A percentile compares a stretch with the other conserved stretches of the same genome.
Conservation (phyloP, 2,888 invertebrate species). For the Dasysyrphus tricinctus region DNA sequence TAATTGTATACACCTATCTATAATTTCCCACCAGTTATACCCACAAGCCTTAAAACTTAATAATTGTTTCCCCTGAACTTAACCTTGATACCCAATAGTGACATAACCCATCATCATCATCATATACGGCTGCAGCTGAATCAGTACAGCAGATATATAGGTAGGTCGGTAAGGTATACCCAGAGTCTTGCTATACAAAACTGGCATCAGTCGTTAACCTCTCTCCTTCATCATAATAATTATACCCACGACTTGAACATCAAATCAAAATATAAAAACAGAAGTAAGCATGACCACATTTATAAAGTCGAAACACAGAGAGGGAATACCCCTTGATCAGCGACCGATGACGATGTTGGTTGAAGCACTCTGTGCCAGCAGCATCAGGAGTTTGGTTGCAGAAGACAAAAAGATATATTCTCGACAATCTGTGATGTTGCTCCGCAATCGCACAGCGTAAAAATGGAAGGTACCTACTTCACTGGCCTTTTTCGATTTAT, state of each 20-base stretch:
- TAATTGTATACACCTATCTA: constrained; percentile 19
- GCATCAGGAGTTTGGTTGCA: constrained; percentile 2
- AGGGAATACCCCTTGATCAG: constrained; percentile 42
- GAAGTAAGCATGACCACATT: constrained; percentile 65
- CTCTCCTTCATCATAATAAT: constrained; percentile 66
- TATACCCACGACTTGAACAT: constrained; percentile 73
- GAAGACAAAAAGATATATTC: constrained; percentile 46
- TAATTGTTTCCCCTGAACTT: constrained; percentile 70
- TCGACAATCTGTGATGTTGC: constrained; percentile 14
- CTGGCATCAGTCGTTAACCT: constrained; percentile 74
- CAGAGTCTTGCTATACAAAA: constrained; percentile 3
- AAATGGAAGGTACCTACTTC: neutral
- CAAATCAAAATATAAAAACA: constrained; percentile 63
- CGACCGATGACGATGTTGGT: neutral
- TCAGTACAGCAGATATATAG: neutral
- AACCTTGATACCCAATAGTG: constrained; percentile 74
- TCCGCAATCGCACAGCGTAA: constrained; percentile 13
- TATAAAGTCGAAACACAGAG: constrained; percentile 8
- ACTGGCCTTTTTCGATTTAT: neutral
- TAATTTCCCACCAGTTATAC: constrained; percentile 38
- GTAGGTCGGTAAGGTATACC: constrained; percentile 4
- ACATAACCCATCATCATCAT: constrained; percentile 62
- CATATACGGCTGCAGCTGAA: neutral
- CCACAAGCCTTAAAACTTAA: constrained; percentile 21
- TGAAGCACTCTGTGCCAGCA: neutral